Conservation (phyloP, 2,888 invertebrate genomes). For the Timandra comae region DNA sequence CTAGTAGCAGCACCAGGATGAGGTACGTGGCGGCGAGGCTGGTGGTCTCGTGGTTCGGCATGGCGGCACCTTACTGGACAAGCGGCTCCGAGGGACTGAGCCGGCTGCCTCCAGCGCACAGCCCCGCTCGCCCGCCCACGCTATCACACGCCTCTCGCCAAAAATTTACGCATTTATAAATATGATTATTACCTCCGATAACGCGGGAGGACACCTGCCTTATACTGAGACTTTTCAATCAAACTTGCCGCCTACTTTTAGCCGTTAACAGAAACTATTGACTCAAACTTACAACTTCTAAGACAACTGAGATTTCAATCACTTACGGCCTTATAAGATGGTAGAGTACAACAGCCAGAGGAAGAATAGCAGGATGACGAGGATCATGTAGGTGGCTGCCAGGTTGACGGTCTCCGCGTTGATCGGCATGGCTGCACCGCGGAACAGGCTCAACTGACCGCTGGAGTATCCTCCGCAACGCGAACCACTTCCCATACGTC, state of each 20-base stretch:
- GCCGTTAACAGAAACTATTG: no score
- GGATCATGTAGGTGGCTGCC: conserved; percentile 82
- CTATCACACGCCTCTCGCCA: conserved; percentile 36
- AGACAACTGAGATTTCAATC: no score
- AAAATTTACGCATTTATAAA: conserved; percentile 52
- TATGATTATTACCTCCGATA: conserved; percentile 45
- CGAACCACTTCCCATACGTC: conserved; percentile 35
- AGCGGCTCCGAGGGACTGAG: conserved; percentile 55
- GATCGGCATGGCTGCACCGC: conserved; percentile 60
- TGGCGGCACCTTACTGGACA: conserved; percentile 58
- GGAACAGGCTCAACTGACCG: conserved; percentile 45
- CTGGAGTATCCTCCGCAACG: conserved; percentile 35
- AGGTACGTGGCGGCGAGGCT: conserved; percentile 83
- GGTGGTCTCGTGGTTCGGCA: conserved; percentile 79
- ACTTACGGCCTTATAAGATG: conserved; percentile 51
- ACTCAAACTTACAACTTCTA: no score
- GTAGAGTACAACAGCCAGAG: conserved; percentile 82
- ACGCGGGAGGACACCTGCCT: conserved; percentile 40
- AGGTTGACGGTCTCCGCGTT: conserved; percentile 81
- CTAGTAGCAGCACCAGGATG: conserved; percentile 80
- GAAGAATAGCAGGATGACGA: conserved; percentile 79
- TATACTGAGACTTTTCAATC: no score
- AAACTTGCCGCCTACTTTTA: no score
- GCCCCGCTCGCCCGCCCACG: neutral
- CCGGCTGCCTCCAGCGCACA: conserved; percentile 14